Evolutionary conservation across 2,113 vertebrate genomes (phyloP).

Genomic region (Melanerpes aurifrons): DNA sequence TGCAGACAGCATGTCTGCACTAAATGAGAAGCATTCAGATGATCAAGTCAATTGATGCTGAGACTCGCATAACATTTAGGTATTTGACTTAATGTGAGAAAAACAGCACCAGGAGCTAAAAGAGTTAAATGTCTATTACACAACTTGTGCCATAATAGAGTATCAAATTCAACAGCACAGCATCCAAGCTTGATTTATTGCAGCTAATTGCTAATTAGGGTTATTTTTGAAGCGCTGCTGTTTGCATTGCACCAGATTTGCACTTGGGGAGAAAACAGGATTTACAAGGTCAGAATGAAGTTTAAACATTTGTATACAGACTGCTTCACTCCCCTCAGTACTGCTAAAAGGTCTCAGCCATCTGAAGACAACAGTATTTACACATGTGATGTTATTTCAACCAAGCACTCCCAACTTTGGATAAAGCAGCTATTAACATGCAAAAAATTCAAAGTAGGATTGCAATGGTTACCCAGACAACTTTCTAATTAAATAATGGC

Average conservation of each 20-base stretch:
- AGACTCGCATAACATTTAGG: constrained; percentile 17
- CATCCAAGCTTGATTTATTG: constrained; percentile 52
- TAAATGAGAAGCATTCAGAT: not conserved
- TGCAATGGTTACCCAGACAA: constrained; percentile 52
- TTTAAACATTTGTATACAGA: constrained; percentile 70
- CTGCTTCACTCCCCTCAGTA: constrained; percentile 39
- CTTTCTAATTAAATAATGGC: constrained; percentile 64
- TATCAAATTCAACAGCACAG: constrained; percentile 57
- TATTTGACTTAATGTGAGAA: constrained; percentile 51
- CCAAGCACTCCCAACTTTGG: not conserved
- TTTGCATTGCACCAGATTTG: constrained; percentile 67
- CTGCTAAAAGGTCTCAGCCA: constrained; percentile 37
- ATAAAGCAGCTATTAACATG: constrained; percentile 21
- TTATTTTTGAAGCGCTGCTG: constrained; percentile 66
- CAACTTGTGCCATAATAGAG: constrained; percentile 34
- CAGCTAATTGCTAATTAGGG: constrained; percentile 70
- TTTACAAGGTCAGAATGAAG: constrained; percentile 67
- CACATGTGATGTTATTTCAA: constrained; percentile 18
- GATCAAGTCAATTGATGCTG: not conserved
- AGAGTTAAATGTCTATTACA: constrained; percentile 43
- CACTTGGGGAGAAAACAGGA: constrained; percentile 58
- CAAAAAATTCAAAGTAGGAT: constrained; percentile 43
- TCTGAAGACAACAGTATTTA: constrained; percentile 57
- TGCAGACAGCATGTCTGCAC: not conserved
- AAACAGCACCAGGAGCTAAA: not conserved